Evolutionary conservation across 2,888 invertebrate genomes (phyloP), one percentile per base, ranked within the genome.

Genomic region (Campoplex capitator): DNA sequence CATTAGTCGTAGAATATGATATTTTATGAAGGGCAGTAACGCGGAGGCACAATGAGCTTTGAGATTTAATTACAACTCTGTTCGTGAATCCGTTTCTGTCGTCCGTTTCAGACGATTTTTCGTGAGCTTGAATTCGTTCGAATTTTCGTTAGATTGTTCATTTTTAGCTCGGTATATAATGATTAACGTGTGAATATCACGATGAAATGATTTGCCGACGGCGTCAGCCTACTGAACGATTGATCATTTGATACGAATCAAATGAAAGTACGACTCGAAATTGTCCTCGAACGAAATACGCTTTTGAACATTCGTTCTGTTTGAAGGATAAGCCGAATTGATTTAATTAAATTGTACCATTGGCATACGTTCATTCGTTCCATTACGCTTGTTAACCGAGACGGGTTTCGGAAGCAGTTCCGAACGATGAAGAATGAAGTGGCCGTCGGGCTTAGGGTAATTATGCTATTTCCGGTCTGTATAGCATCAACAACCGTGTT

Each of bases 31-130:
- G 58, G 58, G 58, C 58, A 28, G 58, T 58, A 23, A 51, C 3
- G n/a, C 45, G 28, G 4, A 42, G 42, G 13, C 42, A 56, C 65
- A 54, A 56, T 23, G 23, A 4, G 38, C 35, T 32, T 81, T 48
- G 62, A 45, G 67, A 77, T 85, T 85, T 77, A 85, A 85, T 85
- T 81, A 77, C 71, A 77, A 67, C 45, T 73, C 48, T 32, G 16
- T 3, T 42, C 56, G 35, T 56, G 54, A 76, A 38, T 23, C 54
- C 16, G 56, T 68, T 74, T n/a, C 42, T 38, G 28, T 28, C 3
- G 45, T 54, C 42, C n/a, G 9, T 62, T 65, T 42, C 11, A n/a
- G 18, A 54, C 13, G 18, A n/a, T 56, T 6, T 1, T 58, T 2
- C 56, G 28, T 13, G 28, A 28, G 28, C 9, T 13, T 4, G 28